Conservation (phyloP, 2,113 vertebrate species). For the Pelobates fuscus region DNA sequence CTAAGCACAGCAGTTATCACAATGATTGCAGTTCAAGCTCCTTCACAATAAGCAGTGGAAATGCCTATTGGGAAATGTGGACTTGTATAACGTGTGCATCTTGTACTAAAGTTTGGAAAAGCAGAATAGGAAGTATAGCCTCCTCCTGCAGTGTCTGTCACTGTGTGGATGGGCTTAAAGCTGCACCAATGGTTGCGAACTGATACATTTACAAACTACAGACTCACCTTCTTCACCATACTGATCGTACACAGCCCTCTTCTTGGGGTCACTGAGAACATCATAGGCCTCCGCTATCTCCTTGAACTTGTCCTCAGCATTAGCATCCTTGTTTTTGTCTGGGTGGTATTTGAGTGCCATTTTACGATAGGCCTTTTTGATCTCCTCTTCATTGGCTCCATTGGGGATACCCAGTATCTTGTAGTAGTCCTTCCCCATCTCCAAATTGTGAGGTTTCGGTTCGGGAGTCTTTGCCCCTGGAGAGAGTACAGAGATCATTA, state of each 20-base stretch:
- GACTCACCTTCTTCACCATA: constrained; percentile 95
- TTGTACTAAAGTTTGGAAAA: too few species aligned
- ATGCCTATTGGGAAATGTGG: too few species aligned
- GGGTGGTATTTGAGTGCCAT: constrained; percentile 98
- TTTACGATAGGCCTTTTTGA: constrained; percentile 96
- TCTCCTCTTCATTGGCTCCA: constrained; percentile 91
- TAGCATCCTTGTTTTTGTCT: constrained; percentile 95
- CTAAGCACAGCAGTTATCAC: too few species aligned
- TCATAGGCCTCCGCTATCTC: constrained; percentile 97
- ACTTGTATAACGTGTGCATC: too few species aligned
- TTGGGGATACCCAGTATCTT: constrained; percentile 91
- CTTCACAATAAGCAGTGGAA: too few species aligned
- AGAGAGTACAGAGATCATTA: neutral
- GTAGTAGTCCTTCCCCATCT: constrained; percentile 98
- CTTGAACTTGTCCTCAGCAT: constrained; percentile 94
- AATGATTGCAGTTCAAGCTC: too few species aligned
- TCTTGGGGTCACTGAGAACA: constrained; percentile 97
- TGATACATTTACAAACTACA: too few species aligned
- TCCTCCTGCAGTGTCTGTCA: too few species aligned
- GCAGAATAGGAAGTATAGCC: too few species aligned
- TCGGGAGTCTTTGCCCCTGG: constrained; percentile 73
- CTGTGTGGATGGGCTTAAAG: too few species aligned
- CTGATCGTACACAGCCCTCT: constrained; percentile 91
- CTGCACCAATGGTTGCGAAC: too few species aligned
- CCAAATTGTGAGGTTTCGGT: constrained; percentile 63